Evolutionary conservation across 1,140 invertebrate genomes (phyloP).

Genomic region (Acromyrmex heyeri): DNA sequence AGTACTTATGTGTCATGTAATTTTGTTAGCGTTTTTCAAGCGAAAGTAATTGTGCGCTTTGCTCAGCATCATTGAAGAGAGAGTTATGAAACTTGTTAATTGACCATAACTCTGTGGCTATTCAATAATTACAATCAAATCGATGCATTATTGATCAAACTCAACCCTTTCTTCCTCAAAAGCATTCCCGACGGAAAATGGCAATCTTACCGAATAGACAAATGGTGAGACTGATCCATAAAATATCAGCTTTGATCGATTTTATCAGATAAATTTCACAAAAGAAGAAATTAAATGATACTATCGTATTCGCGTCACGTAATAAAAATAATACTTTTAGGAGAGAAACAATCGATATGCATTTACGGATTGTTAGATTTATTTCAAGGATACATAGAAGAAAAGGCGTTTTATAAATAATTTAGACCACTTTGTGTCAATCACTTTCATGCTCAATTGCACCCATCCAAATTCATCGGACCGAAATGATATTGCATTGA

Average conservation of each 20-base stretch:
- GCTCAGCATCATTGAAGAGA: background rate
- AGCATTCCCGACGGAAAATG: background rate
- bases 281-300: background rate
- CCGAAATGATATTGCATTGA: slow-evolving; percentile 9
- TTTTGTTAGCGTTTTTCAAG: too few relatives aligned
- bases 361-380: background rate
- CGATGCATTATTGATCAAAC: slow-evolving; percentile 34
- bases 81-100: background rate
- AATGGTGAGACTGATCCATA: background rate
- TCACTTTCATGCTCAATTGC: slow-evolving; percentile 21
- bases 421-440: background rate
- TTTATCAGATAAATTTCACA: background rate
- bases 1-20: background rate
- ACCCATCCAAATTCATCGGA: background rate
- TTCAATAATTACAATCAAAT: slow-evolving; percentile 22
- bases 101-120: background rate
- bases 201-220: background rate
- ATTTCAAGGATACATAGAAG: background rate
- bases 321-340: background rate
- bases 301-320: background rate
- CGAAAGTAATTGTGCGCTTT: background rate
- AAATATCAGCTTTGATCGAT: background rate
- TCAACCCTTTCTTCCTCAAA: background rate
- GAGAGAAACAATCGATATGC: background rate
- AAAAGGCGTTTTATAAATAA: background rate